Conservation (phyloP, 1,140 invertebrate genomes). For the Drosophila chauvacae region DNA sequence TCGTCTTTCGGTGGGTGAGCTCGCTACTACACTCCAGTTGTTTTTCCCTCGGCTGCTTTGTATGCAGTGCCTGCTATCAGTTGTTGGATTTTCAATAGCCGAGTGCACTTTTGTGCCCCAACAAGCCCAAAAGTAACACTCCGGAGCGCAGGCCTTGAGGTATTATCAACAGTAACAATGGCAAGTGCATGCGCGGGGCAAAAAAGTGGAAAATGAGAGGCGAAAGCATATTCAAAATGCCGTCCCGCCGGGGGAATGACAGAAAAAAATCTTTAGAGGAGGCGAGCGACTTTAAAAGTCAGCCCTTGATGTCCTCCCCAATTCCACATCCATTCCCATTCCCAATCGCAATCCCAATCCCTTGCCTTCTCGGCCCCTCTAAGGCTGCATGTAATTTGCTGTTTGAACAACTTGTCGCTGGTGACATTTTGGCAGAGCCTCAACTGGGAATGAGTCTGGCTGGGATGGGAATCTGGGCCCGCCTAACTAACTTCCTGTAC, state of each 20-base stretch:
- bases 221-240: slow-evolving; percentile 48
- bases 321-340: not conserved
- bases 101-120: slow-evolving; percentile 65
- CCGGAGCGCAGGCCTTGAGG: slow-evolving; percentile 36
- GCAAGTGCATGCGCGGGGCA: slow-evolving; percentile 3
- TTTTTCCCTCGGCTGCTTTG: slow-evolving; percentile 55
- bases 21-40: slow-evolving; percentile 10
- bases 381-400: slow-evolving; percentile 57
- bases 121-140: slow-evolving; percentile 66
- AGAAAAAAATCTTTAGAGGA: slow-evolving; percentile 28
- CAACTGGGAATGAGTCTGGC: slow-evolving; percentile 30
- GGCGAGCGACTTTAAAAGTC: slow-evolving; percentile 37
- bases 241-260: slow-evolving; percentile 23
- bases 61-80: slow-evolving; percentile 71
- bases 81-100: slow-evolving; percentile 68
- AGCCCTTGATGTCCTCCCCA: not conserved
- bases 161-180: slow-evolving; percentile 44
- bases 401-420: slow-evolving; percentile 70
- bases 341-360: not conserved
- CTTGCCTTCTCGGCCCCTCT: not conserved
- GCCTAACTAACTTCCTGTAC: slow-evolving; percentile 81
- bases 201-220: slow-evolving; percentile 30
- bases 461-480: slow-evolving; percentile 36
- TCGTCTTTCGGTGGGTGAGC: not conserved
- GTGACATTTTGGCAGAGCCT: slow-evolving; percentile 72